Percentiles rank a stretch among this genome's conserved stretches.
Evolutionary conservation across 2,797 vertebrate species (phyloP).

Genomic region (Nasua narica): DNA sequence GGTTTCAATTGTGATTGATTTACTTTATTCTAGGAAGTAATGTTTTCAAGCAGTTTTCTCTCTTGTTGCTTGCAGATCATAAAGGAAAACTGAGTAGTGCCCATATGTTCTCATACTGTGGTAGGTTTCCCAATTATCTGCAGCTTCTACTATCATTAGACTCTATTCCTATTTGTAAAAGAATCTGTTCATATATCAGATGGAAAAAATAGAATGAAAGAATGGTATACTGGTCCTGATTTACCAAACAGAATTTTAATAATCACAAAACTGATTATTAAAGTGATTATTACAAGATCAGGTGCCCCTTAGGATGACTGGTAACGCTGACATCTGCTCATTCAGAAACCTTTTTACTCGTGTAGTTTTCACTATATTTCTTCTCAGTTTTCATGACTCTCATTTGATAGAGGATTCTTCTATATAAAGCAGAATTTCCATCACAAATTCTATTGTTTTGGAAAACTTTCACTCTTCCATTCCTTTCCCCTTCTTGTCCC

Average conservation of each 20-base stretch:
- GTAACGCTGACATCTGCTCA: not conserved
- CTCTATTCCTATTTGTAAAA: not conserved
- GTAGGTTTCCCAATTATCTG: not conserved
- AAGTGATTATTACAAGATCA: not conserved
- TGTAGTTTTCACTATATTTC: not conserved
- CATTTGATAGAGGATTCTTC: not conserved
- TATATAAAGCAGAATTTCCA: not conserved
- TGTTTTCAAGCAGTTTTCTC: not conserved
- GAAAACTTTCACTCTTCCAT: not conserved
- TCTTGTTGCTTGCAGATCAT: not conserved
- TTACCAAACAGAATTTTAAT: not conserved
- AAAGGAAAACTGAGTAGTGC: not conserved
- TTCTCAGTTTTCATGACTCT: not conserved
- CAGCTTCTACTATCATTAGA: not conserved
- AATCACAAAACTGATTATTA: not conserved
- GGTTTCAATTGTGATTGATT: not conserved
- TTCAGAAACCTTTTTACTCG: not conserved
- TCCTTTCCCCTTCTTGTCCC: not conserved
- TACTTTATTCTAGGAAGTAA: not conserved
- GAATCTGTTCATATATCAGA: not conserved
- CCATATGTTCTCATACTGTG: not conserved
- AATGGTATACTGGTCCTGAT: not conserved
- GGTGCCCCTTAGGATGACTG: not conserved
- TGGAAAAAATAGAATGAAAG: not conserved
- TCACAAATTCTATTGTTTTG: not conserved